Evolutionary conservation across 2,797 vertebrate genomes (phyloP), one percentile per base, ranked within the genome.

Genomic region (Stomatorhinus walkeri): DNA sequence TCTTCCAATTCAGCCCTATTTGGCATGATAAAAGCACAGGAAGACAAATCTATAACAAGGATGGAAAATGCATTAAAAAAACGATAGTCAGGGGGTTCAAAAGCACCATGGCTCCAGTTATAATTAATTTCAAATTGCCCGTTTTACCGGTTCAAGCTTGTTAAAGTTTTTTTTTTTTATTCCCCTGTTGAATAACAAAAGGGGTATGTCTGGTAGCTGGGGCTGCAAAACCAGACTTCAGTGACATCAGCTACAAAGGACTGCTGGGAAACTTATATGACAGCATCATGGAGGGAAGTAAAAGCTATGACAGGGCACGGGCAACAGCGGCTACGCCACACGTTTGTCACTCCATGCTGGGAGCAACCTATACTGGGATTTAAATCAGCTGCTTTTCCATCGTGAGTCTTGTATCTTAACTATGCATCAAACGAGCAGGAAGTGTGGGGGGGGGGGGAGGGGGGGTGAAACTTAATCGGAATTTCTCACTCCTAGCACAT

Each of bases 1-100:
- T 92, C 91, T 90, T 89, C 83, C 64, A 89, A 89, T 85, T 91
- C 83, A 91, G 85, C 89, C 90, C 89, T 72, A 84, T 92, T 90
- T 40, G 87, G 91, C 86, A 85, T 87, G 89, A 87, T 90, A 46
- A 88, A 89, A 88, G 24, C 72, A 43, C 49, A 28, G 54, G 79
- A 64, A 64, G 52, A 85, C 51, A 88, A 88, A 88, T 64, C 64
- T 76, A 54, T 88, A 88, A 88, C 48, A 79, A 76, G 48, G 59
- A 51, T 49, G 68, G 46, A 87, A 68, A 87, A 88, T 49, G 40
- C 64, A 64, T 68, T 49, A 84, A 84, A 46, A 51, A 49, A 87
- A 56, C 28, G 85, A 87, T 22, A 51, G 68, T 87, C 54, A 68
- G 49, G 68, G 68, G 87, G 22, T 56, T 59, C 51, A 87, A 87